A percentile compares a stretch with the other conserved stretches of the same genome.
Evolutionary conservation across 2,888 invertebrate species (phyloP).

Genomic region (Limnephilus marmoratus): DNA sequence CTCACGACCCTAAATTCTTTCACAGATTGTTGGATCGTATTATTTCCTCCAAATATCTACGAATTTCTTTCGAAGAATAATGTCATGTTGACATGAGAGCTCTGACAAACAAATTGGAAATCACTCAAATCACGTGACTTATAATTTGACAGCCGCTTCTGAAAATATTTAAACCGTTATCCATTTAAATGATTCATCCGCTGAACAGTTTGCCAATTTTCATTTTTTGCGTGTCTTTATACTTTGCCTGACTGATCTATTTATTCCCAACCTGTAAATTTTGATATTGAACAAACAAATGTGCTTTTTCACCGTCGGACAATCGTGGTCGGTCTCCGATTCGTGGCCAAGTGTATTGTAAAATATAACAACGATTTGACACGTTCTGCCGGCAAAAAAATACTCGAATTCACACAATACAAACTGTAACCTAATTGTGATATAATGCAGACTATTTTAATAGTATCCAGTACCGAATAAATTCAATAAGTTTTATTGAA

Average conservation of each 20-base stretch:
- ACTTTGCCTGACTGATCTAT: slow-evolving; percentile 39
- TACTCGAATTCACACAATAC: slow-evolving; percentile 32
- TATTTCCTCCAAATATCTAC: not conserved
- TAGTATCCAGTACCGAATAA: slow-evolving; percentile 15
- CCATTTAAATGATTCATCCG: slow-evolving; percentile 15
- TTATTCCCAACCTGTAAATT: slow-evolving; percentile 44
- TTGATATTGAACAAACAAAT: slow-evolving; percentile 36
- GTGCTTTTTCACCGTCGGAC: slow-evolving; percentile 41
- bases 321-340: slow-evolving; percentile 25
- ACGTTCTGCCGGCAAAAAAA: slow-evolving; percentile 35
- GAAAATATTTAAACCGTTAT: slow-evolving; percentile 30
- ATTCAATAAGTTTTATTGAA: not conserved
- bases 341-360: slow-evolving; percentile 13
- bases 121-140: slow-evolving; percentile 16
- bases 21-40: not conserved
- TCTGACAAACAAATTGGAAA: slow-evolving; percentile 15
- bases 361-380: slow-evolving; percentile 12
- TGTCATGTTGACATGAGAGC: not conserved
- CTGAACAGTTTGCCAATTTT: slow-evolving; percentile 35
- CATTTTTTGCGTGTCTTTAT: slow-evolving; percentile 15
- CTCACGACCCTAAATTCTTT: not conserved
- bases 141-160: slow-evolving; percentile 12
- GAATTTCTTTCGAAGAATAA: not conserved
- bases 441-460: slow-evolving; percentile 1
- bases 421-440: slow-evolving; percentile 29